Evolutionary conservation across 2,888 invertebrate genomes (phyloP), one percentile per base, ranked within the genome.

Genomic region (Stomorhina lunata): DNA sequence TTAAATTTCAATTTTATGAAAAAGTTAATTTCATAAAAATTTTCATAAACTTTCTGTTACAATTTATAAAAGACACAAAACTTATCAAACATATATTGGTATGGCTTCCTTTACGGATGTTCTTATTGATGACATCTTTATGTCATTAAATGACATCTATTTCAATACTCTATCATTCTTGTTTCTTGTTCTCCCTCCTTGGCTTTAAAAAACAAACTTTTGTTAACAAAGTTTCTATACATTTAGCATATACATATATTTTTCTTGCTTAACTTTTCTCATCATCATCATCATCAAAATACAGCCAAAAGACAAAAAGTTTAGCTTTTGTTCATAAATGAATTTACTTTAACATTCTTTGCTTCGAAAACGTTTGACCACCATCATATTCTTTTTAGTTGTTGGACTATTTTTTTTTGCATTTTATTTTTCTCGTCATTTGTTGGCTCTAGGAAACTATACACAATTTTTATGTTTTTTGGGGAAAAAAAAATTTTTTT

Each of bases 101-200:
- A 53, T 32, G 29, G 20, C 32, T 69, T 6, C 20, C 17, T 40
- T 59, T 32, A 50, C 25, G 29, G 17, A 29, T 75, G 37, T 20
- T 71, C 40, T 22, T 79, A 82, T 82, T 79, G 69, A 75, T 59
- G 66, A 79, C 69, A 75, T 69, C 75, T 69, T 71, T 82, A 75
- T 65, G 53, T 66, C 71, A 75, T 71, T 79, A 66, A 68, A 55
- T 40, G 48, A 55, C 29, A 63, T 65, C 73, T 34, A 43, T 72
- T 37, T 55, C 71, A 59, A 71, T 55, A 68, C 29, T 6, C n/a
- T 43, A 59, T 34, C 48, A 6, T 63, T 27, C n/a, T 50, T 10
- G 9, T 3, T 25, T 10, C 40, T 7, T 32, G 10, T 2, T 9
- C 17, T 9, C 29, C 27, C 5, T 15, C 34, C 50, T 43, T 69